Percentiles rank a stretch among this genome's conserved stretches.
phyloP scores from a whole-genome alignment of 2,113 vertebrate species.

The Agelaius phoeniceus region DNA sequence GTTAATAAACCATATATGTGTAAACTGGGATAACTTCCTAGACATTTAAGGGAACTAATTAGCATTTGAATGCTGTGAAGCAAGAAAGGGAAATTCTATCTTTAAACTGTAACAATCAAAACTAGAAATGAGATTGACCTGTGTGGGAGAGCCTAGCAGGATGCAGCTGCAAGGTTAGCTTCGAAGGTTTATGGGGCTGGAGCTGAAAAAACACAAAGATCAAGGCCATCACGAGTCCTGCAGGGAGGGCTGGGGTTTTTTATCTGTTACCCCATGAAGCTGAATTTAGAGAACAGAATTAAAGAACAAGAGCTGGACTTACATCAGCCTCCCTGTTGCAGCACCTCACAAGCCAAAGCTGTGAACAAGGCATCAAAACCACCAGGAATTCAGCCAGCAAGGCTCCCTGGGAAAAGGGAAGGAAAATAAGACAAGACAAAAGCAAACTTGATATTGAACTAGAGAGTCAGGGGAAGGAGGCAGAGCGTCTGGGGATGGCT shows the following conservation, averaged over 20 bases:
- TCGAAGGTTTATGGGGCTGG: neutral
- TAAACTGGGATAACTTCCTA: constrained; percentile 62
- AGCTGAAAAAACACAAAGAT: neutral
- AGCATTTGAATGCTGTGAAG: constrained; percentile 59
- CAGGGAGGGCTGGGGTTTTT: neutral
- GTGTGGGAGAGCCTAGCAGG: constrained; percentile 18
- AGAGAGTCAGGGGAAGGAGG: neutral
- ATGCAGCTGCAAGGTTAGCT: constrained; percentile 24
- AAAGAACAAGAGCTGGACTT: neutral
- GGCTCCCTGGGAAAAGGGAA: neutral
- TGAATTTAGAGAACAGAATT: neutral
- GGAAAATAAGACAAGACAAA: neutral
- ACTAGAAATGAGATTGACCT: constrained; percentile 53
- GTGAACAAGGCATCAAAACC: neutral
- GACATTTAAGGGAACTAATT: constrained; percentile 49
- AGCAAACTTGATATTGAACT: neutral
- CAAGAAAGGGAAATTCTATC: constrained; percentile 53
- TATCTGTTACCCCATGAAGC: neutral
- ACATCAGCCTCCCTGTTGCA: neutral
- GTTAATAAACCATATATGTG: constrained; percentile 58
- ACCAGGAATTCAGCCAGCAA: neutral
- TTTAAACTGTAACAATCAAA: constrained; percentile 59
- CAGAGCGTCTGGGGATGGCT: neutral
- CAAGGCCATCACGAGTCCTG: neutral
- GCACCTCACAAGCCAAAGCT: neutral